Evolutionary conservation across 2,113 vertebrate species (phyloP).

Genomic region (Dissostichus mawsoni): DNA sequence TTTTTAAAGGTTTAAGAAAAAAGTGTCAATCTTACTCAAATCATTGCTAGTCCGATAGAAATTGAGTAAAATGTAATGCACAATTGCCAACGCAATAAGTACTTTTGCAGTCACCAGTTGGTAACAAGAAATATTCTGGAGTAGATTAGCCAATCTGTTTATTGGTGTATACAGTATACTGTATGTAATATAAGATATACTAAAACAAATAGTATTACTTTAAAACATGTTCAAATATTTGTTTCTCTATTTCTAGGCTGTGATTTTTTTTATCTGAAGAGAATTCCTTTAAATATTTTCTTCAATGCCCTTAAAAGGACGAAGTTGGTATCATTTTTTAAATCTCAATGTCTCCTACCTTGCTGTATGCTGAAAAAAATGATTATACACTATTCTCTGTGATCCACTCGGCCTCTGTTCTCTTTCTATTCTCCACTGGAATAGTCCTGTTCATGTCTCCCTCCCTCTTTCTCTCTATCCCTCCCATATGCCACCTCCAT

Average conservation of each 20-base stretch:
- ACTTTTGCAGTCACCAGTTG: not conserved
- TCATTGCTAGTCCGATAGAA: too few relatives aligned
- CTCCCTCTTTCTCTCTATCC: constrained; percentile 44
- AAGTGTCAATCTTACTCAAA: too few relatives aligned
- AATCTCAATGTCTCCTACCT: not conserved
- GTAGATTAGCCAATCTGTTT: not conserved
- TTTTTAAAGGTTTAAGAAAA: too few relatives aligned
- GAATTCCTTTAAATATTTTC: not conserved
- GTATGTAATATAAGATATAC: too few relatives aligned
- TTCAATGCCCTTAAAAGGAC: not conserved
- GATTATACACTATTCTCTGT: constrained; percentile 58
- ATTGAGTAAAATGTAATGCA: not conserved
- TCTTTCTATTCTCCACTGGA: constrained; percentile 48
- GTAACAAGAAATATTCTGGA: not conserved
- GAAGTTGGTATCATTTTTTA: constrained; percentile 16
- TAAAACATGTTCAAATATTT: constrained; percentile 4
- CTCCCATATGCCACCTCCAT: constrained; percentile 69
- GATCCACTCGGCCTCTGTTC: constrained; percentile 52
- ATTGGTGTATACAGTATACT: too few relatives aligned
- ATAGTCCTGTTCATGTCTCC: constrained; percentile 22
- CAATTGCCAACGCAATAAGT: not conserved
- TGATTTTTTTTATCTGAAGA: constrained; percentile 3
- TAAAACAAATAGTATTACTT: not conserved
- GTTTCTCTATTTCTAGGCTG: not conserved
- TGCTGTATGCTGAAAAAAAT: constrained; percentile 40